A percentile compares a stretch with the other conserved stretches of the same genome.
These are phyloP conservation scores for Dufourea novaeangliae DNA, from an alignment of 1,140 invertebrate species.

Conservation along the genomic window DNA sequence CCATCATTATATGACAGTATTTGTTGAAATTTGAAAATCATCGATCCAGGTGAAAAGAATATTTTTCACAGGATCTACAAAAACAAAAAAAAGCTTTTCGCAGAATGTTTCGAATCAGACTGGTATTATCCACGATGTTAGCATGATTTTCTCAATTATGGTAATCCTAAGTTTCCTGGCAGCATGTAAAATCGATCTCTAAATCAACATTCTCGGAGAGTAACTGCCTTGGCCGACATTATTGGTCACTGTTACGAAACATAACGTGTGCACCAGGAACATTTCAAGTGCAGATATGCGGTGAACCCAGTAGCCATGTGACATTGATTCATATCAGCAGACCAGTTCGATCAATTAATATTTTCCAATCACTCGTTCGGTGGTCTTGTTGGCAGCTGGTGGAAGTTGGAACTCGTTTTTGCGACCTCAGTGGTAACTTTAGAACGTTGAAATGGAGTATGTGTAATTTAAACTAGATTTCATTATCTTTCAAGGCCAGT, in stretches of 20 bases:
- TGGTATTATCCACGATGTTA: neutral
- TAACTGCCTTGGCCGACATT: constrained; percentile 23
- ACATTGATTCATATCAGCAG: neutral
- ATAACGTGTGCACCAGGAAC: neutral
- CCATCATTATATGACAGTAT: too few species aligned
- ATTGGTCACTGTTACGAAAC: constrained; percentile 3
- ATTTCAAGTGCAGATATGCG: neutral
- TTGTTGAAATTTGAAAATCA: too few species aligned
- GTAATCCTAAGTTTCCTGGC: neutral
- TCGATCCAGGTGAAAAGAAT: too few species aligned
- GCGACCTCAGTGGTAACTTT: too few species aligned
- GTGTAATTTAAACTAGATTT: too few species aligned
- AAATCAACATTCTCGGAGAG: constrained; percentile 1
- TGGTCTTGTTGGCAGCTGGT: neutral
- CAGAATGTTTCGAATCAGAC: too few species aligned
- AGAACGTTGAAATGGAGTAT: too few species aligned
- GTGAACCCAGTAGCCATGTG: neutral
- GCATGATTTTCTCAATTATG: neutral
- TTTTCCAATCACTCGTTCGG: neutral
- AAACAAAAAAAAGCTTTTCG: too few species aligned
- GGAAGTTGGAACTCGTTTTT: neutral
- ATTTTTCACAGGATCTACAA: too few species aligned
- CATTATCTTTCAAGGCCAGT: too few species aligned
- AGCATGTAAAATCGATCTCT: neutral
- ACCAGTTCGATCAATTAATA: constrained; percentile 1